These are phyloP conservation scores for Lagopus leucura DNA, from an alignment of 2,113 vertebrate species.

Conservation along the genomic window DNA sequence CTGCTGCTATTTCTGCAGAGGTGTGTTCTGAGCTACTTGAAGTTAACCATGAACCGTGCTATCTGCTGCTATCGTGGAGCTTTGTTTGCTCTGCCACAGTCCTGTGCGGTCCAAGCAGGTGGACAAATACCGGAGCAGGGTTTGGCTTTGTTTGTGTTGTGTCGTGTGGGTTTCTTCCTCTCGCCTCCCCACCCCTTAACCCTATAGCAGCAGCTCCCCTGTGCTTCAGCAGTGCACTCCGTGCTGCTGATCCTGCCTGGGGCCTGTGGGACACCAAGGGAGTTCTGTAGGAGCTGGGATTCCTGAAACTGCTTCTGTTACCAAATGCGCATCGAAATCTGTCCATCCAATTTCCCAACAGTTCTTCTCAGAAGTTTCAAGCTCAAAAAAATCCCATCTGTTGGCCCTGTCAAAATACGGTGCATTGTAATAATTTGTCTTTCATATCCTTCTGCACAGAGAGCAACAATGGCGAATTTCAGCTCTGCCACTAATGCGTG, in stretches of 20 bases:
- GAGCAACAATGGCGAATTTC: not conserved
- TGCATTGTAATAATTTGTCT: not conserved
- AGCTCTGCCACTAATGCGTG: not conserved
- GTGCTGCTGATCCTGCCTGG: not conserved
- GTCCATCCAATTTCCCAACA: not conserved
- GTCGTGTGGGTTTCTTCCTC: constrained; percentile 9
- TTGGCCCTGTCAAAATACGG: not conserved
- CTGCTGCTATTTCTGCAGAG: constrained; percentile 42
- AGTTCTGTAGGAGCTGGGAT: not conserved
- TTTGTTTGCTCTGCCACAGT: constrained; percentile 62
- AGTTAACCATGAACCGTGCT: constrained; percentile 61
- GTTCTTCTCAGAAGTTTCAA: not conserved
- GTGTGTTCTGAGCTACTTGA: constrained; percentile 42
- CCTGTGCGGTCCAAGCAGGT: constrained; percentile 59
- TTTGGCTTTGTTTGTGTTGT: constrained; percentile 52
- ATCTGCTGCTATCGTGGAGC: constrained; percentile 44
- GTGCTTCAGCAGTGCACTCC: not conserved
- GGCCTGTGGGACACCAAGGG: not conserved
- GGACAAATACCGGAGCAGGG: constrained; percentile 65
- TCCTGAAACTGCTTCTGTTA: not conserved
- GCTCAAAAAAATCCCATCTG: not conserved
- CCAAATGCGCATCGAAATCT: not conserved
- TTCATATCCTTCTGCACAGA: not conserved
- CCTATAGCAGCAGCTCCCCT: not conserved
- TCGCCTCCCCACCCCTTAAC: not conserved